Evolutionary conservation across 2,113 vertebrate species (phyloP).

Genomic region (Prionailurus viverrinus): DNA sequence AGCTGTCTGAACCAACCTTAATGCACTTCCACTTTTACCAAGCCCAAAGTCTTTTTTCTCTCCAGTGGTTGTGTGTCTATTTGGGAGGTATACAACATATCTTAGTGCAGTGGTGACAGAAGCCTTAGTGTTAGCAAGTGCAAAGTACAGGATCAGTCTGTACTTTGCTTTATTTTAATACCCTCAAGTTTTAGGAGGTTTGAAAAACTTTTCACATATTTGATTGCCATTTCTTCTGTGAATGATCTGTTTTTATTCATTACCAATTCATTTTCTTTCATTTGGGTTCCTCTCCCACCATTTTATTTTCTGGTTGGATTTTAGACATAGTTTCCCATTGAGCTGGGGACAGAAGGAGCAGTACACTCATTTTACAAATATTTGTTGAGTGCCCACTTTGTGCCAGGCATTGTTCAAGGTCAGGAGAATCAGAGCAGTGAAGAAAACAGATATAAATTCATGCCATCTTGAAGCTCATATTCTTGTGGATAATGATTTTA

Average conservation of each 20-base stretch:
- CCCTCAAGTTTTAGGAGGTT: neutral
- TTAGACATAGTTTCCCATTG: neutral
- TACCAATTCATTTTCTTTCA: constrained; percentile 13
- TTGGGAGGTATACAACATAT: neutral
- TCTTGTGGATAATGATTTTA: neutral
- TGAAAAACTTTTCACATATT: neutral
- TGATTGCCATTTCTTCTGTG: constrained; percentile 14
- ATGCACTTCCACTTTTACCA: neutral
- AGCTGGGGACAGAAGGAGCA: neutral
- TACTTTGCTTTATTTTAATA: neutral
- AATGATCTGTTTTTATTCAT: neutral
- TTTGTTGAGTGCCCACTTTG: neutral
- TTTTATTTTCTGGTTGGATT: neutral
- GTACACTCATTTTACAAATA: constrained; percentile 31
- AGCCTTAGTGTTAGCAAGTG: neutral
- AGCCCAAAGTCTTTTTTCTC: neutral
- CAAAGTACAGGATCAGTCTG: neutral
- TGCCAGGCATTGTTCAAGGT: neutral
- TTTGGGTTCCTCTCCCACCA: neutral
- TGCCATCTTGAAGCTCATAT: neutral
- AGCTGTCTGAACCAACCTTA: neutral
- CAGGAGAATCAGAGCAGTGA: neutral
- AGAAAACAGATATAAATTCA: neutral
- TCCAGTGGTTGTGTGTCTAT: neutral
- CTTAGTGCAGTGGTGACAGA: neutral